A percentile compares a stretch with the other conserved stretches of the same genome.
phyloP scores from a whole-genome alignment of 37 sponge, comb jelly and placozoan genomes.

The Dysidea cf. avara region DNA sequence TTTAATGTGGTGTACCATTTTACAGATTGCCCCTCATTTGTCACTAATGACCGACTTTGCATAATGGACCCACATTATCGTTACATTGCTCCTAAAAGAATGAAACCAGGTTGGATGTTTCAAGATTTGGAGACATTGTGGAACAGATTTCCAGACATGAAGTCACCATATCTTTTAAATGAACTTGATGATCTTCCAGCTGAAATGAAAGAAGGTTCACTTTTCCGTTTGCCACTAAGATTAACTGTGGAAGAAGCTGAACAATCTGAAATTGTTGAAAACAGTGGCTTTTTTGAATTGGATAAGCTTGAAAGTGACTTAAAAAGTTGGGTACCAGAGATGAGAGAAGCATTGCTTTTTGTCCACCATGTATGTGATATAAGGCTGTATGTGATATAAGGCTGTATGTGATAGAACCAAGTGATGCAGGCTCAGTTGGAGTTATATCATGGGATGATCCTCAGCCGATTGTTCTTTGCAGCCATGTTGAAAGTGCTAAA shows the following conservation, averaged over 20 bases:
- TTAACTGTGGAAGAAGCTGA: background rate
- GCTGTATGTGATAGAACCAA: slow-evolving; percentile 4
- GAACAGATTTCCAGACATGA: slow-evolving; percentile 15
- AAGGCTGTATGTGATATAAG: slow-evolving; percentile 8
- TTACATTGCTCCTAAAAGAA: slow-evolving; percentile 7
- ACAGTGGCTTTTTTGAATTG: background rate
- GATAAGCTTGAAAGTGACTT: slow-evolving; percentile 1
- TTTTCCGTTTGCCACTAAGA: background rate
- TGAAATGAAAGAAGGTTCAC: too few relatives aligned
- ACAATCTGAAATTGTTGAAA: slow-evolving; percentile 9
- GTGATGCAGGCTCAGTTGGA: too few relatives aligned
- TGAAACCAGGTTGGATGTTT: slow-evolving; percentile 26
- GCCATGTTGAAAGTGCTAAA: too few relatives aligned
- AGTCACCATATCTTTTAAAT: background rate
- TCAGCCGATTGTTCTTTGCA: too few relatives aligned
- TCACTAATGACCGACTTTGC: slow-evolving; percentile 57
- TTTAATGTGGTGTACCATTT: too few relatives aligned
- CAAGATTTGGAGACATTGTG: slow-evolving; percentile 19
- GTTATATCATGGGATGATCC: too few relatives aligned
- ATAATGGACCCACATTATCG: slow-evolving; percentile 60
- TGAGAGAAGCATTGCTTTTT: slow-evolving; percentile 50
- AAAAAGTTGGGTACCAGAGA: slow-evolving; percentile 28
- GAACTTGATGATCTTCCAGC: too few relatives aligned
- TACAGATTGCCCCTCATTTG: slow-evolving; percentile 74
- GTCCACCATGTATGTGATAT: slow-evolving; percentile 37